Conservation (phyloP, 2,113 vertebrate genomes). For the Vireo altiloquus region DNA sequence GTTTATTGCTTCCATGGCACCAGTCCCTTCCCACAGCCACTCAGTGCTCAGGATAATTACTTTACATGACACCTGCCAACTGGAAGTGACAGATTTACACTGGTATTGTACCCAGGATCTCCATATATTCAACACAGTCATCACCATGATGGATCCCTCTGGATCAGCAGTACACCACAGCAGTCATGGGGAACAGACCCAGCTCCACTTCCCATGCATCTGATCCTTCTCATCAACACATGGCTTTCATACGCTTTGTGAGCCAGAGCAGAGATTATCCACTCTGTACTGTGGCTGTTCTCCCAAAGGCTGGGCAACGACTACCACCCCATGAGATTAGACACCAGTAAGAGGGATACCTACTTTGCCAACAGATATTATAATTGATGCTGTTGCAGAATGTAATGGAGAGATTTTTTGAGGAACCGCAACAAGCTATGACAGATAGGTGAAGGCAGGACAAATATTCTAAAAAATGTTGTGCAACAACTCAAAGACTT, state of each 20-base stretch:
- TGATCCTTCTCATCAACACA: neutral
- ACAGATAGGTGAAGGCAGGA: neutral
- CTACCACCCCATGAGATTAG: rapidly evolving
- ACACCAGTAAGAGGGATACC: neutral
- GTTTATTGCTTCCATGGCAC: no score
- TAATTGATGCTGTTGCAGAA: neutral
- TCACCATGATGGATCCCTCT: neutral
- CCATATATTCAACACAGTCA: neutral
- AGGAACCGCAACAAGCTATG: neutral
- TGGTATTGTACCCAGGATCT: neutral
- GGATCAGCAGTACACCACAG: neutral
- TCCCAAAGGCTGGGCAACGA: neutral
- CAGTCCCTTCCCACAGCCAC: no score
- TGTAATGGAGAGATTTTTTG: neutral
- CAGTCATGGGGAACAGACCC: neutral
- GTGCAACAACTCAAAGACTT: neutral
- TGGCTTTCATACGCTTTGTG: neutral
- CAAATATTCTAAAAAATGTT: neutral
- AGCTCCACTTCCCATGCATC: neutral
- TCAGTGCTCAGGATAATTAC: no score
- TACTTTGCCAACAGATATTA: neutral
- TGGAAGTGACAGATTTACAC: no score
- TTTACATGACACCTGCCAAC: no score
- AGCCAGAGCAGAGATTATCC: neutral
- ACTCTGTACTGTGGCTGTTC: neutral